Conservation (phyloP, 2,113 vertebrate genomes). For the Ictalurus punctatus region DNA sequence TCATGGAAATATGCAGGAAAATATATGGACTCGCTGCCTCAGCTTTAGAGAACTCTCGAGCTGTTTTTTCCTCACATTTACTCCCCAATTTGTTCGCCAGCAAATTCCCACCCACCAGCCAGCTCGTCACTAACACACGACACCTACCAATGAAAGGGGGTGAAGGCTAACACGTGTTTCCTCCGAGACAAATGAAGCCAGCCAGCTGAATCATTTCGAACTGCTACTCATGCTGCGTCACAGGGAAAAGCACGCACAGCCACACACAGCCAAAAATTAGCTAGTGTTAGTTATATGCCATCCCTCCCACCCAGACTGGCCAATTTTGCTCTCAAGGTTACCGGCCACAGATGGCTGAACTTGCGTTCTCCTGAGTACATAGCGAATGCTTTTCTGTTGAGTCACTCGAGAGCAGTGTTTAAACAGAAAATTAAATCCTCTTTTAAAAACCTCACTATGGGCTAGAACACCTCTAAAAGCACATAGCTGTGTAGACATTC, state of each 20-base stretch:
- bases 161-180: neutral
- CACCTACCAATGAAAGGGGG: neutral
- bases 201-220: neutral
- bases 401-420: neutral
- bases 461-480: neutral
- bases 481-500: neutral
- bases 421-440: neutral
- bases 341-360: neutral
- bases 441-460: neutral
- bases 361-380: neutral
- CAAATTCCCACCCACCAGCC: neutral
- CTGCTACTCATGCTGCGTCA: neutral
- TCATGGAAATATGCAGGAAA: neutral
- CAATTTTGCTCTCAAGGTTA: neutral
- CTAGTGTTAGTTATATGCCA: neutral
- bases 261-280: neutral
- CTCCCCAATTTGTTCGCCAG: neutral
- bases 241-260: neutral
- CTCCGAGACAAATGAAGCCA: neutral
- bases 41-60: neutral
- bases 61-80: neutral
- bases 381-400: neutral
- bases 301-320: neutral
- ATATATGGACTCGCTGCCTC: neutral
- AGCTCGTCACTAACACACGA: neutral